Evolutionary conservation across 2,797 vertebrate genomes (phyloP), one percentile per base, ranked within the genome.

Genomic region (Selene dorsalis): DNA sequence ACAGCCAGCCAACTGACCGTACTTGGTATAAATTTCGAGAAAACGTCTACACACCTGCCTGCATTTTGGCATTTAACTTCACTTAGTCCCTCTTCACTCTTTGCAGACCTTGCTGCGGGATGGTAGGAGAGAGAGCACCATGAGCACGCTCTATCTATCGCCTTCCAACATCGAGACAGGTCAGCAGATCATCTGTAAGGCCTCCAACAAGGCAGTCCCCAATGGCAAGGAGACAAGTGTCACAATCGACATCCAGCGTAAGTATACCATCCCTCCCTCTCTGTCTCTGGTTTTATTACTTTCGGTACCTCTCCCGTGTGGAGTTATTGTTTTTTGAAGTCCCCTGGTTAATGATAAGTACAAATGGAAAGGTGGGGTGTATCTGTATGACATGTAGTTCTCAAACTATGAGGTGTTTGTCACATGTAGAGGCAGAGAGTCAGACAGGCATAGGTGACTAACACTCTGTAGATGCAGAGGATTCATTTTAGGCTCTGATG

Each of bases 191-290:
- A 93, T 96, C 83, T 99, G 98, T 80, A 94, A 96, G 0, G 97
- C 98, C 56, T 97, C 97, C 84, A 99, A 99, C 95, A 98, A 98
- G 90, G 98, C 98, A 20, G 93, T 98, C 55, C 97, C 98, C 20
- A 94, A 94, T 0, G 98, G 98, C 71, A 99, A 98, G 88, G 97
- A 99, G 93, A 97, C 97, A 4, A 96, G 96, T 0, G 96, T 99
- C 93, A 98, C 97, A 22, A 97, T 99, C 0, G 97, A 99, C 90
- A 98, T 99, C 91, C 98, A 99, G 69, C 98, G 98, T 99, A 94
- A 99, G 98, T 94, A 30, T 2, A 38, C 41, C 28, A 43, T 43
- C 56, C 75, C 28, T 68, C 20, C 10, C 7, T 32, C n/a, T 45
- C 22, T 47, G 4, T 14, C 41, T 13, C 50, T 67, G 14, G 22